Percentiles rank a stretch among this genome's conserved stretches.
These are phyloP conservation scores for Microctonus aethiopoides DNA, from an alignment of 2,888 invertebrate species.

Conservation along the genomic window DNA sequence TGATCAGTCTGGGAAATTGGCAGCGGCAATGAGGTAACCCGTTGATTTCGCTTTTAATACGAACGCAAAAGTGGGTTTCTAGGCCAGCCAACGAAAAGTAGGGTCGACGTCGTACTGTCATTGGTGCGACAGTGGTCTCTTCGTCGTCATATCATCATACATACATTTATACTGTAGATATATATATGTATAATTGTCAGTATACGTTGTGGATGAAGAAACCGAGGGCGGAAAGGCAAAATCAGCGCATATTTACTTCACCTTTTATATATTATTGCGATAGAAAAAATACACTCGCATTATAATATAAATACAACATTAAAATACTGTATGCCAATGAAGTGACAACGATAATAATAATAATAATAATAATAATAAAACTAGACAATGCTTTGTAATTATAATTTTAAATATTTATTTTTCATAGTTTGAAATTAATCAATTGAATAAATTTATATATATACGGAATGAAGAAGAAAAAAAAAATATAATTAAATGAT, in stretches of 20 bases:
- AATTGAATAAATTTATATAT: no score
- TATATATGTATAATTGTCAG: background rate
- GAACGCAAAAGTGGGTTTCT: conserved; percentile 59
- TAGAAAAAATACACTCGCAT: conserved; percentile 7
- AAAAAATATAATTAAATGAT: no score
- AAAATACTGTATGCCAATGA: background rate
- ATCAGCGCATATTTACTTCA: conserved; percentile 21
- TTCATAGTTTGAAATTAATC: no score
- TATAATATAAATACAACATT: no score
- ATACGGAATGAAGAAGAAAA: no score
- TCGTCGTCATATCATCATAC: background rate
- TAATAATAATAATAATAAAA: background rate
- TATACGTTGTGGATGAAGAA: background rate
- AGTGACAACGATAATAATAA: background rate
- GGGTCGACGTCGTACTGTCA: conserved; percentile 33
- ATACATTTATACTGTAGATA: no score
- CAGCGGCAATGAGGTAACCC: conserved; percentile 46
- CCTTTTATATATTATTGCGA: conserved; percentile 28
- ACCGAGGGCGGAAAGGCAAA: conserved; percentile 20
- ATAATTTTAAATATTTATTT: no score
- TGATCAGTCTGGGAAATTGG: conserved; percentile 44
- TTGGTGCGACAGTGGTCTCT: background rate
- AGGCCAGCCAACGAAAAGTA: conserved; percentile 53
- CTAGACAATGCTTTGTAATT: no score
- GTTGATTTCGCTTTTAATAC: conserved; percentile 61